These are phyloP conservation scores for Spodoptera picta DNA, from an alignment of 2,888 invertebrate genomes.

Conservation along the genomic window DNA sequence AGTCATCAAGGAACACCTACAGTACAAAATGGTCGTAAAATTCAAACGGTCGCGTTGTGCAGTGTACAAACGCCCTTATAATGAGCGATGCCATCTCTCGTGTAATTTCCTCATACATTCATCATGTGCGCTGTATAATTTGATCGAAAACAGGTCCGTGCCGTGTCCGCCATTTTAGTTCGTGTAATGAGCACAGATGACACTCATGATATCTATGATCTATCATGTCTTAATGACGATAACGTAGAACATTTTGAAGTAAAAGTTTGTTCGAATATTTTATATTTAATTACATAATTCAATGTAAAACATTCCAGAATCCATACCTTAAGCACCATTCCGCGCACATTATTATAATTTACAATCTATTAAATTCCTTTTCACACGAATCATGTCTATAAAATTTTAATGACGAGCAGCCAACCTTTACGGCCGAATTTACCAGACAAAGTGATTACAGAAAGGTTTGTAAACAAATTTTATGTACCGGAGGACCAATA, in stretches of 20 bases:
- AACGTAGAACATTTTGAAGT: background rate
- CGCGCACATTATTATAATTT: slow-evolving; percentile 34
- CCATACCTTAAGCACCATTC: slow-evolving; percentile 6
- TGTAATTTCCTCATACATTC: slow-evolving; percentile 66
- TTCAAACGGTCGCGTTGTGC: slow-evolving; percentile 17
- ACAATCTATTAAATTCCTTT: slow-evolving; percentile 41
- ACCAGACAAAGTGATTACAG: slow-evolving; percentile 46
- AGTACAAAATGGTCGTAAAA: slow-evolving; percentile 42
- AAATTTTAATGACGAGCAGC: slow-evolving; percentile 41
- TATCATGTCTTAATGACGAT: slow-evolving; percentile 51
- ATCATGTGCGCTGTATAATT: slow-evolving; percentile 78
- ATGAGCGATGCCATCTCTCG: slow-evolving; percentile 41
- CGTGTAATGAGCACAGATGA: slow-evolving; percentile 63
- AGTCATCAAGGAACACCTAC: slow-evolving; percentile 34
- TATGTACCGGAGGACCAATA: slow-evolving; percentile 54
- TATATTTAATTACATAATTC: background rate
- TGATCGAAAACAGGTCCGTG: slow-evolving; percentile 79
- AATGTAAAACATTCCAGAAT: background rate
- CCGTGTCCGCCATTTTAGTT: slow-evolving; percentile 70
- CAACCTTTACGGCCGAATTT: slow-evolving; percentile 39
- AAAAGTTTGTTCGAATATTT: background rate
- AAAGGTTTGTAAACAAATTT: slow-evolving; percentile 49
- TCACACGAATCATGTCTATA: slow-evolving; percentile 21
- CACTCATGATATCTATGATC: slow-evolving; percentile 44
- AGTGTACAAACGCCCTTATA: slow-evolving; percentile 44